Base-by-base conservation (phyloP, 1,140 invertebrate species). In the Aradophagus sp. region DNA sequence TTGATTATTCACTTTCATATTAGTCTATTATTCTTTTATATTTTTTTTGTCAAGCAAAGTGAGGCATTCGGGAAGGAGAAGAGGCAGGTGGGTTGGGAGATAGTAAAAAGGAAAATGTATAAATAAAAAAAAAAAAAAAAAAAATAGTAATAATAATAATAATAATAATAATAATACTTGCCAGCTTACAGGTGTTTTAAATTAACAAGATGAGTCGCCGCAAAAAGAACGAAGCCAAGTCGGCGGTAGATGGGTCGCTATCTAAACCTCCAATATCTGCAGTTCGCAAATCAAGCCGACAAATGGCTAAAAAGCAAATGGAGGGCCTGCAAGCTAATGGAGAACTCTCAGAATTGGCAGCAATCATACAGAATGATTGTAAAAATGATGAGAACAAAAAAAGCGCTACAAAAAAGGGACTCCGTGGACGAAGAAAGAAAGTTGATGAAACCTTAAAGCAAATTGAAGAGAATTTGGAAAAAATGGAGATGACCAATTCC, bases 251-350 rank as follows among this genome's bases (percentile, higher is more conserved):
- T 13, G 82, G 82, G 39, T 71, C 70, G 19, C 39, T 73, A 1
- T 14, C 73, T 19, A 80, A 77, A 15, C 62, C 74, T 50, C 67
- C 77, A 26, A 20, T 34, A 2, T 69, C 65, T 2, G 78, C 81
- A 16, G 75, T 83, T 4, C 69, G 82, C 5, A 84, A 84, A 20
- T 84, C 82, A 4, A 83, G 65, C 45, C 73, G 82, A 17, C 82
- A 84, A 45, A 80, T 80, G 74, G 80, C 81, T 4, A 82, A 78
- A 26, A 84, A 84, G 11, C 80, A 83, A 27, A 45, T 75, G 5
- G 77, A 81, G 5, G 41, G 53, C 2, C 55, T 53, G 12, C 1
- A 59, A 13, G 5, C 7, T 0, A 55, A 67, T 7, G 55, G 56
- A 5, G 55, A 61, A 7, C n/a, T 12, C 0, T 31, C 20, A 5